Base-by-base conservation (phyloP, 2,113 vertebrate species). In the Oncorhynchus tshawytscha region DNA sequence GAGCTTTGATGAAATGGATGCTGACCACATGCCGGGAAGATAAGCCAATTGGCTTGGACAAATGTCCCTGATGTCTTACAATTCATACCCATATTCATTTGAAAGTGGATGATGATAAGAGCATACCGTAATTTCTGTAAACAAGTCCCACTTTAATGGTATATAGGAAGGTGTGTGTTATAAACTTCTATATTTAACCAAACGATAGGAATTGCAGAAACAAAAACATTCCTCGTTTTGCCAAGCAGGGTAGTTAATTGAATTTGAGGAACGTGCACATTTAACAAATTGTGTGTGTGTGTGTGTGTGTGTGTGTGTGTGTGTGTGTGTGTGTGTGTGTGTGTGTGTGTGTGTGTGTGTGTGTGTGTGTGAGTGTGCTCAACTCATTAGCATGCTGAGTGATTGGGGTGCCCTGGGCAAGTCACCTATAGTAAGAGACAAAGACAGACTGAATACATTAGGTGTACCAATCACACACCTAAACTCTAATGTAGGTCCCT, bases 371-470 rank as follows among this genome's bases (percentile, higher is more conserved):
- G 13, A 4, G 11, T 51, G 49, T 51, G 15, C 49, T 54, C 15
- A 16, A 91, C 78, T 91, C 92, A 94, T 94, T 94, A 94, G 89
- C 92, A 91, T 81, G 51, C 84, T 92, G 90, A 92, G 89, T 91
- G 92, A 94, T 93, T 91, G 93, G 89, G 88, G 71, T 87, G 91
- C 93, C 90, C 78, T 31, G 85, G 88, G 93, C 90, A 81, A 90
- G 87, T 91, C 89, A 92, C 88, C 92, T 91, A 92, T 91, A 90
- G 88, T 83, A 84, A 66, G 65, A 79, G 91, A 90, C 88, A 92
- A 91, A 84, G 83, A 78, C 89, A 87, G 85, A 90, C 86, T 89
- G 87, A 93, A 93, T 92, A 88, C 74, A 91, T 92, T 89, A 90
- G 65, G 69, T 73, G 81, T 86, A 88, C 86, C 78, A 83, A 85